Percentiles rank a stretch among this genome's conserved stretches.
Evolutionary conservation across 2,888 invertebrate species (phyloP).

Genomic region (Clunio marinus): DNA sequence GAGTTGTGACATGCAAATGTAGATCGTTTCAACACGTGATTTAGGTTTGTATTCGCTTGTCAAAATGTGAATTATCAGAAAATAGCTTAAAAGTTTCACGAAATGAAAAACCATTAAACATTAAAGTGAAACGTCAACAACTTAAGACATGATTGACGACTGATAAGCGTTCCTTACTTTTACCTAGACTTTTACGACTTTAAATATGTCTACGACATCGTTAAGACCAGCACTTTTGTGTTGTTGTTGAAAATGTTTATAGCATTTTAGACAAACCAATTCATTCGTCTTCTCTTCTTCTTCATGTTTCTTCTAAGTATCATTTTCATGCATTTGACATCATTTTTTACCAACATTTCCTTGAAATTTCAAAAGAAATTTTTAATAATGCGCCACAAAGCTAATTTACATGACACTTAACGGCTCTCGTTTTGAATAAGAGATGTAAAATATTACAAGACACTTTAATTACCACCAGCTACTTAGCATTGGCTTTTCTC

Average conservation of each 20-base stretch:
- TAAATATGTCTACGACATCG: neutral
- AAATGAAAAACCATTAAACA: neutral
- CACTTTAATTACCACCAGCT: conserved; percentile 20
- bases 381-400: conserved; percentile 6
- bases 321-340: conserved; percentile 21
- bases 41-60: neutral
- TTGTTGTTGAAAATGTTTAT: neutral
- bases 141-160: too few species aligned
- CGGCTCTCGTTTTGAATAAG: conserved; percentile 14
- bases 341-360: too few species aligned
- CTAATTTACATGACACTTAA: conserved; percentile 31
- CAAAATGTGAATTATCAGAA: neutral
- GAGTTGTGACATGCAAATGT: too few species aligned
- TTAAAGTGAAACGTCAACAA: too few species aligned
- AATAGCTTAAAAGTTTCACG: neutral
- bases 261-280: neutral
- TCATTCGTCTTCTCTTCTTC: neutral
- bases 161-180: too few species aligned
- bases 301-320: too few species aligned
- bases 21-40: neutral
- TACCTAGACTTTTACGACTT: too few species aligned
- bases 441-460: conserved; percentile 11
- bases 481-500: neutral
- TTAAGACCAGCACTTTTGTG: too few species aligned
- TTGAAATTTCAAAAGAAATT: too few species aligned